Conservation (phyloP, 2,888 invertebrate genomes). For the Euproctis similis region DNA sequence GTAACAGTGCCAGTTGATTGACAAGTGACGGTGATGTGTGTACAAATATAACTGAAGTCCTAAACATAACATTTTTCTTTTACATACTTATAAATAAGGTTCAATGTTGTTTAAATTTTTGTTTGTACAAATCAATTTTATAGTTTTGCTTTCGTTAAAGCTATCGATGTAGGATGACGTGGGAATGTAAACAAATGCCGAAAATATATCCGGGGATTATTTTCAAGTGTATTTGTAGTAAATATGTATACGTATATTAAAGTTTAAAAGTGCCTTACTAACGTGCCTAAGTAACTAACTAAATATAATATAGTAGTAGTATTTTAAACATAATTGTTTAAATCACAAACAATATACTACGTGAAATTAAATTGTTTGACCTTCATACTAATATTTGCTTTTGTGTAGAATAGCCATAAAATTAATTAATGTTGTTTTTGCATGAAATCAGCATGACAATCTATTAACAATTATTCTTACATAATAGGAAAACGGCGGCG, state of each 20-base stretch:
- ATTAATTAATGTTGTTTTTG: slow-evolving; percentile 6
- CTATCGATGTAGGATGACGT: slow-evolving; percentile 59
- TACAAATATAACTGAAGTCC: slow-evolving; percentile 17
- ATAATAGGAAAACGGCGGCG: too few species aligned
- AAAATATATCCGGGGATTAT: slow-evolving; percentile 37
- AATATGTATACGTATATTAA: slow-evolving; percentile 17
- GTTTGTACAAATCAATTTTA: slow-evolving; percentile 14
- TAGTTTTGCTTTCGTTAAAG: slow-evolving; percentile 29
- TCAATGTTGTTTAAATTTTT: slow-evolving; percentile 15
- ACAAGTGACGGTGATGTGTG: slow-evolving; percentile 38
- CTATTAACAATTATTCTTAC: slow-evolving; percentile 6
- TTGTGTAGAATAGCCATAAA: slow-evolving; percentile 5
- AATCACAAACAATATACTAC: too few species aligned
- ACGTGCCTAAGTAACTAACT: background rate
- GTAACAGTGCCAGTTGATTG: slow-evolving; percentile 39
- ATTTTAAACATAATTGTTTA: too few species aligned
- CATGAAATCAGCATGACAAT: slow-evolving; percentile 1
- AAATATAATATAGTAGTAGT: too few species aligned
- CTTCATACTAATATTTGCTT: slow-evolving; percentile 9
- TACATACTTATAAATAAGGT: slow-evolving; percentile 24
- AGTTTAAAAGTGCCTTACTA: slow-evolving; percentile 1
- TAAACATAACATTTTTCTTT: too few species aligned
- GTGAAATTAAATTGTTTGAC: slow-evolving; percentile 1
- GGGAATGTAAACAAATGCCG: slow-evolving; percentile 62
- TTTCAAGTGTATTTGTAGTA: slow-evolving; percentile 33